Evolutionary conservation across 2,113 vertebrate species (phyloP).

Genomic region (Cygnus atratus): DNA sequence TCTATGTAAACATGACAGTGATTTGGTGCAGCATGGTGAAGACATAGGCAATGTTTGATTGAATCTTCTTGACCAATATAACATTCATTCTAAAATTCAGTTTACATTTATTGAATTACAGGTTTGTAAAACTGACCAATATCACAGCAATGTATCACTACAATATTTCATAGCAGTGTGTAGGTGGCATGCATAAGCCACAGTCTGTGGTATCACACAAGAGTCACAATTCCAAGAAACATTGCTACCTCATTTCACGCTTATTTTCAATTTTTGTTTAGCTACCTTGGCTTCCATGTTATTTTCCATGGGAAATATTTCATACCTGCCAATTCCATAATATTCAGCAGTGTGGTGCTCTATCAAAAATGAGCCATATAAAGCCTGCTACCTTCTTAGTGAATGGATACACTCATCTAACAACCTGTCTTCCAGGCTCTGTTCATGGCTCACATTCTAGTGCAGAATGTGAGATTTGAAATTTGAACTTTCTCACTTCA

Average conservation of each 20-base stretch:
- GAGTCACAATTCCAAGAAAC: conserved; percentile 6
- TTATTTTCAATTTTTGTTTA: background rate
- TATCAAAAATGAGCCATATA: background rate
- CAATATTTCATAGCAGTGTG: background rate
- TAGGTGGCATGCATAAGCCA: conserved; percentile 33
- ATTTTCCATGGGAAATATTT: background rate
- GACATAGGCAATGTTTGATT: background rate
- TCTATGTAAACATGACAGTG: background rate
- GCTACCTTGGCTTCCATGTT: background rate
- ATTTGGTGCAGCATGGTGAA: background rate
- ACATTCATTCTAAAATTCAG: background rate
- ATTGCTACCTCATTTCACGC: background rate
- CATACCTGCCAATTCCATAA: background rate
- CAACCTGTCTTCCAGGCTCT: background rate
- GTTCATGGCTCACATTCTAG: background rate
- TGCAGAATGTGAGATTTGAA: conserved; percentile 17
- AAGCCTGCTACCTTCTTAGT: background rate
- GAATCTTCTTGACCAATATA: background rate
- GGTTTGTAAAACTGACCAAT: background rate
- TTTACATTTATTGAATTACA: background rate
- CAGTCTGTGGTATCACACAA: conserved; percentile 9
- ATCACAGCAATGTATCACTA: background rate
- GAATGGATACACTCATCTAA: background rate
- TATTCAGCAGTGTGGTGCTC: background rate
- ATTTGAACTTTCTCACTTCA: background rate